Base-by-base conservation (phyloP, 2,797 vertebrate genomes). In the Schizopygopsis malacanthus region DNA sequence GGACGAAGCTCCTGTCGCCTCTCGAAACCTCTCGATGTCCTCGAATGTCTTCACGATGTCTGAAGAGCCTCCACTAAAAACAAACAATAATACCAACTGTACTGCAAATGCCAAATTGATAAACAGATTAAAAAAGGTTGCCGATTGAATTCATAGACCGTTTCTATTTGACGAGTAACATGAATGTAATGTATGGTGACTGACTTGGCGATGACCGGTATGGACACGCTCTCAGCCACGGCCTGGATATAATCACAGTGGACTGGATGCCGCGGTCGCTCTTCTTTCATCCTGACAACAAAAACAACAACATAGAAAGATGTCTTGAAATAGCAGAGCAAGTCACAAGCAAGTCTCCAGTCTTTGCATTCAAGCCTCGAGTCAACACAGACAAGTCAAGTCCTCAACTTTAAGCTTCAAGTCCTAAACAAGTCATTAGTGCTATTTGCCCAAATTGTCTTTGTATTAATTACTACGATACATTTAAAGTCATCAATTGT, bases 131-230 rank as follows among this genome's bases (percentile, higher is more conserved):
- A 6, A 33, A 37, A 33, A 52, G 61, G 12, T 67, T 25, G n/a
- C n/a, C 0, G 59, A 25, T 61, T 63, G 4, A 61, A 12, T 61
- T 25, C 10, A 25, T 13, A 2, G 71, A 72, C 41, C 4, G 22
- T 6, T 75, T 75, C 15, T 5, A 33, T 20, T 25, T 47, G 1
- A 43, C 0, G 9, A 69, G 37, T 6, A 8, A n/a, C 47, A 43
- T 41, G 13, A 59, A 11, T 75, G 54, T 28, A 65, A 75, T 41
- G 52, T 6, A 73, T 1, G 20, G 28, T 25, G 1, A 91, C 96
- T 96, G 92, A 99, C 98, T 99, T 99, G 86, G 98, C 97, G 83
- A 99, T 98, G 83, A 99, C 94, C 0, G 98, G 98, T 90, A 99
- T 92, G 70, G 97, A 97, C 70, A 99, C 93, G 0, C 95, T 95